A percentile compares a stretch with the other conserved stretches of the same genome.
Conservation (phyloP, 2,113 vertebrate species). For the Mormoops blainvillei region DNA sequence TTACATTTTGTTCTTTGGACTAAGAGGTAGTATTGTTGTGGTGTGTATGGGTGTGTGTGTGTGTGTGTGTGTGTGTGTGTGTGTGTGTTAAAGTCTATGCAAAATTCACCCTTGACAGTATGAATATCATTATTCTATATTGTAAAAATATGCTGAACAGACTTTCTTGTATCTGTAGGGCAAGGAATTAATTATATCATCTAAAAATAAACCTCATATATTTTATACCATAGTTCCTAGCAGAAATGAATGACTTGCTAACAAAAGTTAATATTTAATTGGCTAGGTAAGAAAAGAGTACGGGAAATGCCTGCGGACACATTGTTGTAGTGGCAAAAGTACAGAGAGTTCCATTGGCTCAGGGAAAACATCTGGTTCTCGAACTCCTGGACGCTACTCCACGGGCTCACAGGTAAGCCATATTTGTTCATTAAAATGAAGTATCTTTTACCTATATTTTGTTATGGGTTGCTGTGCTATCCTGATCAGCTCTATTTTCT, state of each 20-base stretch:
- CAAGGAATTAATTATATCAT: neutral
- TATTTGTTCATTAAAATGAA: neutral
- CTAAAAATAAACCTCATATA: neutral
- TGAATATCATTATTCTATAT: constrained; percentile 17
- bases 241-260: constrained; percentile 48
- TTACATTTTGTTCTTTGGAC: constrained; percentile 5
- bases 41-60: neutral
- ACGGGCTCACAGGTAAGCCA: constrained; percentile 93
- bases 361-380: constrained; percentile 91
- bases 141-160: neutral
- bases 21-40: neutral
- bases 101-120: neutral
- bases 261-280: constrained; percentile 61
- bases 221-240: neutral
- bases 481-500: neutral
- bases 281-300: constrained; percentile 96
- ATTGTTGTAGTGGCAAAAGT: constrained; percentile 96
- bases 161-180: neutral
- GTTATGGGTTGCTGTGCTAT: rapidly evolving
- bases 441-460: rapidly evolving
- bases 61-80: neutral
- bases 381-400: constrained; percentile 93
- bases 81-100: neutral
- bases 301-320: constrained; percentile 94
- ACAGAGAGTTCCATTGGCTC: constrained; percentile 96